These are phyloP conservation scores for Toxotes lorentzi DNA, from an alignment of 2,797 vertebrate species.

Conservation along the genomic window DNA sequence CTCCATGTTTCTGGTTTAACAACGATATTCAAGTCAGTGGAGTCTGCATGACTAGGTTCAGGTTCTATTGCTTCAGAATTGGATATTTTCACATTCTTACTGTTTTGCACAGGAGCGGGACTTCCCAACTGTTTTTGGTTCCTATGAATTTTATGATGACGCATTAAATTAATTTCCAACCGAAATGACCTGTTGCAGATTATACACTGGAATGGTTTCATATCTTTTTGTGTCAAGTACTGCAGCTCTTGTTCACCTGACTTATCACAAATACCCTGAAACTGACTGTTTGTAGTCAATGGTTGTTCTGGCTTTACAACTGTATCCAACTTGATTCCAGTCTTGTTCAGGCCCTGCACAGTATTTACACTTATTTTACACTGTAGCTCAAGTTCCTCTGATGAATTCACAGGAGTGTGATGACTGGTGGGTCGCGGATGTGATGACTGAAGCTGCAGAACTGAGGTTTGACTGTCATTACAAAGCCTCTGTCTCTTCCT, in stretches of 20 bases:
- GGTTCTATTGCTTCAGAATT: slow-evolving; percentile 21
- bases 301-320: slow-evolving; percentile 20
- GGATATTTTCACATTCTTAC: background rate
- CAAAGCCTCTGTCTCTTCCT: slow-evolving; percentile 1
- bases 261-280: background rate
- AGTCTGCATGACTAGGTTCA: slow-evolving; percentile 14
- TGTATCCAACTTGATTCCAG: background rate
- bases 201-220: slow-evolving; percentile 51
- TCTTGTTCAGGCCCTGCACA: slow-evolving; percentile 7
- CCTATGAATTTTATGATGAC: slow-evolving; percentile 44
- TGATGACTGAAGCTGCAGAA: background rate
- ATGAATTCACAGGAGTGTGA: background rate
- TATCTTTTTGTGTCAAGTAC: slow-evolving; percentile 8
- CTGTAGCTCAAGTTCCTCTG: slow-evolving; percentile 45
- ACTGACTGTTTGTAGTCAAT: background rate
- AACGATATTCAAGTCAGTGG: slow-evolving; percentile 16
- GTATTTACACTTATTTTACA: slow-evolving; percentile 46
- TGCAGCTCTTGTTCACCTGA: slow-evolving; percentile 31
- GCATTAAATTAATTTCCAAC: slow-evolving; percentile 42
- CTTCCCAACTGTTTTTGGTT: slow-evolving; percentile 7
- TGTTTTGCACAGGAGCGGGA: background rate
- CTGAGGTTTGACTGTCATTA: background rate
- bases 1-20: slow-evolving; percentile 45
- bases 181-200: slow-evolving; percentile 51
- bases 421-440: background rate